Evolutionary conservation across 1,140 invertebrate species (phyloP).

Genomic region (Drosophila quadrilineata): DNA sequence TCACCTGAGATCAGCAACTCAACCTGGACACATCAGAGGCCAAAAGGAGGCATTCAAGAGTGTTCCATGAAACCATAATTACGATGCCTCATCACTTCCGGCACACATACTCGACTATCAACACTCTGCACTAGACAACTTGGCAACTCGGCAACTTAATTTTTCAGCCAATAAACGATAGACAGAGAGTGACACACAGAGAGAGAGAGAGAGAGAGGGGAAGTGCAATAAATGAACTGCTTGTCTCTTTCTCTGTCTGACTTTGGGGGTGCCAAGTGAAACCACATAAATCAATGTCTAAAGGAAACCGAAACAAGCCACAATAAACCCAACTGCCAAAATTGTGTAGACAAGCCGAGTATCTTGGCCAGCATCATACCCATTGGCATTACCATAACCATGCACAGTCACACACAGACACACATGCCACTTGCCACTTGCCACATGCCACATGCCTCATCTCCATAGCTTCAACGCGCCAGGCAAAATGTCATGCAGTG

Average conservation of each 20-base stretch:
- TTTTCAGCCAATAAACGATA: conserved; percentile 63
- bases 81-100: conserved; percentile 37
- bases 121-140: conserved; percentile 34
- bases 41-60: conserved; percentile 4
- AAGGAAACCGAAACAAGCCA: conserved; percentile 23
- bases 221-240: too few species aligned
- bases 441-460: conserved; percentile 2
- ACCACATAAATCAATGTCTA: conserved; percentile 72
- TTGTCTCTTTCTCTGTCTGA: conserved; percentile 3
- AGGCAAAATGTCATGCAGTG: conserved; percentile 47
- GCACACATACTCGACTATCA: background rate
- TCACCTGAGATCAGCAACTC: background rate
- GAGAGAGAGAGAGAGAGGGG: too few species aligned
- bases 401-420: too few species aligned
- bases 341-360: background rate
- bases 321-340: conserved; percentile 22
- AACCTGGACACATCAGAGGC: conserved; percentile 16
- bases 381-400: background rate
- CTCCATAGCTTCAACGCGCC: background rate
- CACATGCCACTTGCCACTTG: conserved; percentile 4
- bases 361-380: background rate
- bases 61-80: conserved; percentile 52
- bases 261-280: conserved; percentile 38
- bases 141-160: conserved; percentile 40
- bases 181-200: conserved; percentile 38